Percentiles rank a stretch among this genome's conserved stretches.
Conservation (phyloP, 2,888 invertebrate genomes). For the Tineola bisselliella region DNA sequence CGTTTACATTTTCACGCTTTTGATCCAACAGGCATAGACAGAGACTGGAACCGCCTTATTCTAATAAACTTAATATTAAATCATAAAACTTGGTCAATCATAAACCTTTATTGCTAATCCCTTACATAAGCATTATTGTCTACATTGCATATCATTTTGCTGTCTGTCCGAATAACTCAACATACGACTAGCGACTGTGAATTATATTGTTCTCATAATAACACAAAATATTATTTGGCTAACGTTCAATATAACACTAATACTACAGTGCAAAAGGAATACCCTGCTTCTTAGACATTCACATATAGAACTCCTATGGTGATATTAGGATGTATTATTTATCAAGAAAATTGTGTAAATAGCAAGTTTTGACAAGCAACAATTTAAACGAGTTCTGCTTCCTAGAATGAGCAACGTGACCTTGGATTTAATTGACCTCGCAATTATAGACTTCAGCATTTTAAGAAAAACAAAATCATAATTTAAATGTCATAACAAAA, state of each 20-base stretch:
- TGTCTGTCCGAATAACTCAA: neutral
- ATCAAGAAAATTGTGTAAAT: too few species aligned
- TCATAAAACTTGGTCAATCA: too few species aligned
- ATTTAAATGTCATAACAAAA: neutral
- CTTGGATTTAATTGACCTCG: conserved; percentile 7
- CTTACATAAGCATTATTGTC: too few species aligned
- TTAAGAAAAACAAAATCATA: neutral
- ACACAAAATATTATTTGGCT: neutral
- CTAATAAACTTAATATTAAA: too few species aligned
- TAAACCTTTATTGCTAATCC: too few species aligned
- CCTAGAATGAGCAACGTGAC: conserved; percentile 2
- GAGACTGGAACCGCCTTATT: too few species aligned
- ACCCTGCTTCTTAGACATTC: neutral
- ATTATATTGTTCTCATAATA: neutral
- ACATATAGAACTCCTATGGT: too few species aligned
- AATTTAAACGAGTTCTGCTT: conserved; percentile 9
- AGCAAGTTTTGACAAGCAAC: neutral
- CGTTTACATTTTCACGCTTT: too few species aligned
- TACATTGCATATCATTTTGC: neutral
- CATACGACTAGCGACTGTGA: neutral
- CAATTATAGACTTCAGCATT: neutral
- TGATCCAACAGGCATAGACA: too few species aligned
- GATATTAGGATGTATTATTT: too few species aligned
- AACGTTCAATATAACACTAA: neutral
- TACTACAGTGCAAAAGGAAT: neutral